Base-by-base conservation (phyloP, 2,888 invertebrate species). In the Eumerus sabulonum region DNA sequence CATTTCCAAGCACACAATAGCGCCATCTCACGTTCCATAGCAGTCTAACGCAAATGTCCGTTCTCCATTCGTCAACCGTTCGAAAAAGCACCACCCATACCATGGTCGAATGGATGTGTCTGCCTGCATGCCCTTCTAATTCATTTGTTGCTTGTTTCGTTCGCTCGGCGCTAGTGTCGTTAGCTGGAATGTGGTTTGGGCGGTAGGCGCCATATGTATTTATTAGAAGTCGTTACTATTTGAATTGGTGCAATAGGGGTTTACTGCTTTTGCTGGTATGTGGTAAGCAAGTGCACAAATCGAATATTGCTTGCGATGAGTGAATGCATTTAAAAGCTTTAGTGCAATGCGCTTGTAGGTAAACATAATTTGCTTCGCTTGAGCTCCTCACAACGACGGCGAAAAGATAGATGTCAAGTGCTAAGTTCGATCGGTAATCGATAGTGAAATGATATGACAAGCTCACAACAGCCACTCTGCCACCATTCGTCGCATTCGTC, bases 31-130 rank as follows among this genome's bases (percentile, higher is more conserved):
- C 48, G 62, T 45, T 18, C 19, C 14, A 5, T 71, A 48, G 62
- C 27, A 2, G 7, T 56, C 1, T 19, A 11, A 45, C n/a, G 27
- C 56, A 51, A 66, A 45, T 66, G 27, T 50, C 1, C 14, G 38
- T 13, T 47, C n/a, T 5, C n/a, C n/a, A 1, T 38, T 2, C 18
- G 48, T 27, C 27, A 66, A 77, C 67, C 63, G 62, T 73, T 77
- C 62, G 67, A 67, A 63, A 64, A 63, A 71, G 71, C 71, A 47
- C n/a, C n/a, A n/a, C n/a, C n/a, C 77, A 64, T 18, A 50, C 54
- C 56, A 36, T 72, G 73, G 56, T 73, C 67, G 53, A 74, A 74
- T 45, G 57, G 51, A 47, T 62, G 47, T 56, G 48, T 47, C 7
- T 7, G 27, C 36, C 1, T 35, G n/a, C n/a, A n/a, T n/a, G 14